Conservation (phyloP, 2,113 vertebrate genomes). For the Lepus americanus region DNA sequence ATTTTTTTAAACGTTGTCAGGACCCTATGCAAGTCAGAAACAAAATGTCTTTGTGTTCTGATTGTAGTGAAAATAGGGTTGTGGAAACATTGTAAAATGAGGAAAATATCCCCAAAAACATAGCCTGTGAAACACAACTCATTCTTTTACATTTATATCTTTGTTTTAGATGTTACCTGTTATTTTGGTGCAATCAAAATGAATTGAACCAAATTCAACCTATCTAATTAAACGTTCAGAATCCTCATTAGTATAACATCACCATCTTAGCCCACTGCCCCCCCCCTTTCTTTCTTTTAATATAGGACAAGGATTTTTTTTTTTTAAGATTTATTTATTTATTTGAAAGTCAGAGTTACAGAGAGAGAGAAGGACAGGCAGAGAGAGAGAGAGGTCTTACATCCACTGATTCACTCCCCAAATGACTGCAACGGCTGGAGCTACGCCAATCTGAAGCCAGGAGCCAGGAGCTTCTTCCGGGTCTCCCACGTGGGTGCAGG, state of each 20-base stretch:
- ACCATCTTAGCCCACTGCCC: neutral
- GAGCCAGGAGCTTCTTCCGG: too few species aligned
- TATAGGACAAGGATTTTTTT: too few species aligned
- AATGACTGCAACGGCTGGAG: too few species aligned
- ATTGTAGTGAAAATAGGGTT: slow-evolving; percentile 1
- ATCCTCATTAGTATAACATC: neutral
- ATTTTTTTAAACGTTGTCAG: slow-evolving; percentile 34
- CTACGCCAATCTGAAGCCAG: too few species aligned
- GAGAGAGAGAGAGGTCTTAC: too few species aligned
- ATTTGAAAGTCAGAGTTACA: too few species aligned
- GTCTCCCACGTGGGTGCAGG: too few species aligned
- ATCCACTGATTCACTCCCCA: too few species aligned
- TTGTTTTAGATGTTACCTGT: neutral
- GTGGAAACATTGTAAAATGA: slow-evolving; percentile 12
- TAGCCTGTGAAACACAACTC: neutral
- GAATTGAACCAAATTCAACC: neutral
- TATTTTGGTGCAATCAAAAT: slow-evolving; percentile 43
- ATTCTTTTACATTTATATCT: neutral
- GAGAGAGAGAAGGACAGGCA: too few species aligned
- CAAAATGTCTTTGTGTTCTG: slow-evolving; percentile 52
- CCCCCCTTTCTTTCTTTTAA: too few species aligned
- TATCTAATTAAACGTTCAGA: slow-evolving; percentile 4
- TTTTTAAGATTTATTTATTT: too few species aligned
- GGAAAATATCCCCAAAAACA: neutral
- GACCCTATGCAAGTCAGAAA: neutral